Base-by-base conservation (phyloP, 2,797 vertebrate genomes). In the Oreonectes daqikongensis region DNA sequence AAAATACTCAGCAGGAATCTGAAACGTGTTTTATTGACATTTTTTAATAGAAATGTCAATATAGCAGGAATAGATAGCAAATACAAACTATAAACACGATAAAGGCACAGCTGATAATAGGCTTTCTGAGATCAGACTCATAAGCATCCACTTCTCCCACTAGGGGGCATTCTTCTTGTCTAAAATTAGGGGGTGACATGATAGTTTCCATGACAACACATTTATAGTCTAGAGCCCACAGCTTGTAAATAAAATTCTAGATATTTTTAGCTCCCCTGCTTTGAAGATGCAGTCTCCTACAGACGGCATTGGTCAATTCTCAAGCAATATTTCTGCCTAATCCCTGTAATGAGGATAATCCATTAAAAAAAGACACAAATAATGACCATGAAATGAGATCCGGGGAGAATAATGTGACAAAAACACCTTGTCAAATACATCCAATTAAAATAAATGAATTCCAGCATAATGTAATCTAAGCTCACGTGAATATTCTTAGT, bases 121-220 rank as follows among this genome's bases (percentile, higher is more conserved):
- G 3, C 24, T 18, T 18, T 40, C 20, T 42, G 10, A 42, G 0
- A 71, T 30, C 32, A 40, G 7, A 18, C 4, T 9, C 44, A 28
- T 20, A n/a, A 61, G 59, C 50, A 17, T 69, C 48, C 66, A 18
- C 20, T 46, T 28, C 44, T 42, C 12, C 65, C 65, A 61, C 69
- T 65, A 70, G 28, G 61, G 80, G 77, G 61, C 65, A 83, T 80
- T 75, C 68, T 83, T 75, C 66, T 69, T 18, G 81, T 89, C 87
- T 86, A 84, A 71, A 77, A 86, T 82, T 85, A 83, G 85, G 84
- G 79, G 84, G 80, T 89, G 89, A 91, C 81, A 88, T 91, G 90
- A 89, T 90, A 89, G 92, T 93, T 93, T 90, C 92, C 87, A 93
- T 91, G 87, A 90, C 86, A 93, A 93, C 92, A 70, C 84, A 84